Base-by-base conservation (phyloP, 2,888 invertebrate species). In the Seladonia tumulorum region DNA sequence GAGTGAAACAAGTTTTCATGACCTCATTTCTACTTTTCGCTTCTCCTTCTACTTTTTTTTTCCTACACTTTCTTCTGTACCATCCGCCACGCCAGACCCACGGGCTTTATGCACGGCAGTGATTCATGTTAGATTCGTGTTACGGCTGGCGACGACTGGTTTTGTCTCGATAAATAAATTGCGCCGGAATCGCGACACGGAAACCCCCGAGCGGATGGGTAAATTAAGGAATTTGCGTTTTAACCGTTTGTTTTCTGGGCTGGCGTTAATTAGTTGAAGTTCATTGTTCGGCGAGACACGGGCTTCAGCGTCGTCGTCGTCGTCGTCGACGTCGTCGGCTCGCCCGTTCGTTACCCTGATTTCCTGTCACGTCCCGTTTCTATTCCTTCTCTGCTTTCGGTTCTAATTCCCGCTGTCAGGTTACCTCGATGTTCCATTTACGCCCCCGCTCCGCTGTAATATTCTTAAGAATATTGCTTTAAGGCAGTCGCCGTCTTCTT, bases 121-220 rank as follows among this genome's bases (percentile, higher is more conserved):
- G 83, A 83, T 82, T 83, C 76, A 83, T 74, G 83, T 83, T 83
- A 35, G 73, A 75, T 53, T 71, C 82, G 75, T 66, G 71, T 71
- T 35, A 22, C 82, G 42, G 25, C 66, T 39, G 47, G 73, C 57
- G 76, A 35, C 83, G 57, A 74, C 73, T 68, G 73, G 70, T 83
- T 73, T 70, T 72, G 72, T 49, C 72, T 57, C 72, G 76, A 83
- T 83, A 83, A 83, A 83, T 83, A 83, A 83, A 83, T 81, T 76
- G 81, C 81, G 53, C 66, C 76, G 39, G 83, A 47, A 81, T 72
- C 66, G 53, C 53, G 66, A 35, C 82, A 57, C 73, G 81, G 45
- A 57, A 72, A 39, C 45, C 16, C 25, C 22, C 25, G n/a, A 29
- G 22, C 57, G 72, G 70, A 47, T 60, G 66, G 57, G 39, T 76